These are phyloP conservation scores for Hippocampus kuda DNA, from an alignment of 2,797 vertebrate species.

Conservation along the genomic window DNA sequence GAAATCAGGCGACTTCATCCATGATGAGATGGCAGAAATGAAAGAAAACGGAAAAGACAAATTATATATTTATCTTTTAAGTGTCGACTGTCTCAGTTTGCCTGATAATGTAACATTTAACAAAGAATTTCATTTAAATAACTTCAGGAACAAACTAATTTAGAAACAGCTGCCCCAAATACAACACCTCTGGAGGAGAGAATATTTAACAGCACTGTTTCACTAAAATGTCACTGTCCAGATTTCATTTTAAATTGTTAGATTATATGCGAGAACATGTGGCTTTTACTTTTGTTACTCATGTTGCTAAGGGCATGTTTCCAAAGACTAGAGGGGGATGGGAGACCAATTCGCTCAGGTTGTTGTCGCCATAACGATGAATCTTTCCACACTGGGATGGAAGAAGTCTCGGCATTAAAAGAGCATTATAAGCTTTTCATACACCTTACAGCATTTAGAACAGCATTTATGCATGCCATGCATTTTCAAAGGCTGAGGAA, in stretches of 20 bases:
- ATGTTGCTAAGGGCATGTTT: conserved; percentile 25
- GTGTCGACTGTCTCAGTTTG: background rate
- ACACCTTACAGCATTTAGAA: background rate
- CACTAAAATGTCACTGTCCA: conserved; percentile 12
- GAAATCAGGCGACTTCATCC: conserved; percentile 8
- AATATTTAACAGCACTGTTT: background rate
- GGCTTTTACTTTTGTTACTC: conserved; percentile 28
- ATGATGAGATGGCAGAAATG: conserved; percentile 7
- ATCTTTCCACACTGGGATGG: conserved; percentile 2
- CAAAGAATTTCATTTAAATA: background rate
- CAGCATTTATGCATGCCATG: conserved; percentile 22
- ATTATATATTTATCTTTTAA: no score
- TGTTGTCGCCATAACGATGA: conserved; percentile 21
- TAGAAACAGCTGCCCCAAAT: background rate
- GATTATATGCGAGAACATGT: conserved; percentile 27
- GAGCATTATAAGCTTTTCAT: conserved; percentile 12
- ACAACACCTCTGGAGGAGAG: background rate
- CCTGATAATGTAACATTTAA: background rate
- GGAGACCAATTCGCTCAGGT: conserved; percentile 4
- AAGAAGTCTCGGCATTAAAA: conserved; percentile 12
- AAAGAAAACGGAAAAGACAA: background rate
- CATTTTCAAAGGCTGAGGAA: conserved; percentile 38
- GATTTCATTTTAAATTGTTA: conserved; percentile 41
- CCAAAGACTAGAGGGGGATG: conserved; percentile 1
- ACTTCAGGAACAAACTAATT: background rate